Conservation (phyloP, 2,888 invertebrate species). For the Lasius platythorax region DNA sequence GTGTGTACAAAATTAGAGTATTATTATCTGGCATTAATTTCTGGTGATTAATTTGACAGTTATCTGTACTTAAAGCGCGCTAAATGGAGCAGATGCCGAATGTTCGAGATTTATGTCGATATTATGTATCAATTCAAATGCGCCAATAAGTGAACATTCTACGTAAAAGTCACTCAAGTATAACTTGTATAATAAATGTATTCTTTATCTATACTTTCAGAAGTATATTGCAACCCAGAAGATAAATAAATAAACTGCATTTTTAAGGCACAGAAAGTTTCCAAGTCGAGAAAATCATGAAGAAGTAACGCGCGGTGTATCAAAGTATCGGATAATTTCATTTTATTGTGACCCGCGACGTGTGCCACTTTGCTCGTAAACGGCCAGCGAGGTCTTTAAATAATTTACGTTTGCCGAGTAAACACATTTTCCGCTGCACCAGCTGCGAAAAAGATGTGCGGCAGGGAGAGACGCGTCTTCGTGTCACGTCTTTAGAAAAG, state of each 20-base stretch:
- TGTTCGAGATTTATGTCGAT: not conserved
- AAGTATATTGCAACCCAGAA: not conserved
- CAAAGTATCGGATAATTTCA: slow-evolving; percentile 32
- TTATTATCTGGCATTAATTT: not conserved
- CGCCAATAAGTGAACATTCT: not conserved
- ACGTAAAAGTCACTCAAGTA: slow-evolving; percentile 15
- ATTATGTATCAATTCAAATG: not conserved
- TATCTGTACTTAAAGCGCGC: not conserved
- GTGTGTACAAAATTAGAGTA: not conserved
- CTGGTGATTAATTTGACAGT: not conserved
- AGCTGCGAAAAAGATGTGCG: not conserved
- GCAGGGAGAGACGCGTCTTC: not conserved
- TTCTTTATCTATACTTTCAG: not conserved
- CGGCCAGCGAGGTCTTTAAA: slow-evolving; percentile 34
- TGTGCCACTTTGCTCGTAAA: slow-evolving; percentile 22
- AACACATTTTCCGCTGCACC: slow-evolving; percentile 9
- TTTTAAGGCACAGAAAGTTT: not conserved
- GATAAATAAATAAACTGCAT: slow-evolving; percentile 31
- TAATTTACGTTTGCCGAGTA: slow-evolving; percentile 47
- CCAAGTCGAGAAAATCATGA: not conserved
- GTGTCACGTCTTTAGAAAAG: slow-evolving; percentile 7
- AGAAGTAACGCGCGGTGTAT: slow-evolving; percentile 3
- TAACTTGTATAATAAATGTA: slow-evolving; percentile 9
- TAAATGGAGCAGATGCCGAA: not conserved
- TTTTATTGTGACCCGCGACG: not conserved